Evolutionary conservation across 2,797 vertebrate genomes (phyloP).

Genomic region (Caiman crocodilus): DNA sequence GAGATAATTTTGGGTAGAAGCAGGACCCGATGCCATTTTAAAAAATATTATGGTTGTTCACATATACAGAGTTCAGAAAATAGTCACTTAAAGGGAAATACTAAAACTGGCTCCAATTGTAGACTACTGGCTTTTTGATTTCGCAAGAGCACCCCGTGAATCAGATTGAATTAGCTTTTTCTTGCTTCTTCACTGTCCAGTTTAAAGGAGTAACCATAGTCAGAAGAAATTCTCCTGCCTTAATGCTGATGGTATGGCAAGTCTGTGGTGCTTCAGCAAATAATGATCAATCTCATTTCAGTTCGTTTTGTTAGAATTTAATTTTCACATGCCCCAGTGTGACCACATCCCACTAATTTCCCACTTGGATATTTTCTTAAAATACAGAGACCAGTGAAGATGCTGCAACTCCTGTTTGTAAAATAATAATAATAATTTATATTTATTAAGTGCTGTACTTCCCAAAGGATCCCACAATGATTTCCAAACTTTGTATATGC

Average conservation of each 20-base stretch:
- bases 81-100: conserved; percentile 34
- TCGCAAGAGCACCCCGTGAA: conserved; percentile 56
- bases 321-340: conserved; percentile 67
- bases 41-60: not conserved
- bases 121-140: conserved; percentile 37
- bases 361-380: conserved; percentile 71
- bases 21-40: not conserved
- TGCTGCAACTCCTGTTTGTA: conserved; percentile 61
- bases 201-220: conserved; percentile 56
- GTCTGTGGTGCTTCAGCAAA: conserved; percentile 25
- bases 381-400: conserved; percentile 63
- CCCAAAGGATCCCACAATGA: conserved; percentile 53
- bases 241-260: conserved; percentile 53
- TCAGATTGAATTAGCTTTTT: conserved; percentile 56
- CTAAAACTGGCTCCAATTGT: conserved; percentile 38
- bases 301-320: conserved; percentile 70
- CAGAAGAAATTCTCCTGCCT: conserved; percentile 42
- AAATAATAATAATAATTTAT: conserved; percentile 71
- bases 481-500: conserved; percentile 59
- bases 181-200: conserved; percentile 19
- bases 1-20: not conserved
- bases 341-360: conserved; percentile 67
- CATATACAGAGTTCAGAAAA: conserved; percentile 47
- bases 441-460: conserved; percentile 68
- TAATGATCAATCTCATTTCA: conserved; percentile 69